Base-by-base conservation (phyloP, 2,888 invertebrate species). In the Phalera bucephala region DNA sequence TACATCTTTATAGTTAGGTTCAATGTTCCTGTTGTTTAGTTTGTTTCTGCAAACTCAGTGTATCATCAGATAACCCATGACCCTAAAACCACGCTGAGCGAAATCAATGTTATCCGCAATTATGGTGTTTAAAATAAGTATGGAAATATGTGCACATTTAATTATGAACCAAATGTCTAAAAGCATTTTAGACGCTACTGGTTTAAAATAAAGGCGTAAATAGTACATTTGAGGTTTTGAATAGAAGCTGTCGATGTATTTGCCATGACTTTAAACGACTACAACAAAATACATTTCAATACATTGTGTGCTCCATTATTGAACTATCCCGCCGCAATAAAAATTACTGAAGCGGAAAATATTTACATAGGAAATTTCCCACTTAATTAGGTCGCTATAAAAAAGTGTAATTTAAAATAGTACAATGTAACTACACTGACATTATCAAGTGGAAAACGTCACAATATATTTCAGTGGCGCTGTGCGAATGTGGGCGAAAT, bases 381-480 rank as follows among this genome's bases (percentile, higher is more conserved):
- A 36, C 37, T 26, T 37, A 31, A 40, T 44, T 39, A 29, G 15
- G 20, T 33, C 37, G 33, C 2, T 34, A 30, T 41, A 29, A 33
- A 40, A 57, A 49, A 33, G 45, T 58, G 58, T 49, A 54, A 39
- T 23, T 40, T 42, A 40, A 51, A 51, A 53, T 44, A 53, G 43
- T 36, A 36, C 44, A 20, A 22, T 37, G 42, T 44, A 45, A 37
- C 40, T 46, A 39, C 43, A 42, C 37, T 41, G 42, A 5, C 14
- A 37, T 40, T 54, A 57, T 64, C 48, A 45, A 49, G 45, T 58
- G 50, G 52, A 44, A 50, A 55, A 52, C 52, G 48, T 56, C 44
- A 48, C 53, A 56, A 58, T 52, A 62, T 65, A 67, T 69, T 70
- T 65, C 67, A 70, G 57, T 47, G 60, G 52, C 58, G 51, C 52